These are phyloP conservation scores for Seira sanloemensis DNA, from an alignment of 2,888 invertebrate species.

Conservation along the genomic window DNA sequence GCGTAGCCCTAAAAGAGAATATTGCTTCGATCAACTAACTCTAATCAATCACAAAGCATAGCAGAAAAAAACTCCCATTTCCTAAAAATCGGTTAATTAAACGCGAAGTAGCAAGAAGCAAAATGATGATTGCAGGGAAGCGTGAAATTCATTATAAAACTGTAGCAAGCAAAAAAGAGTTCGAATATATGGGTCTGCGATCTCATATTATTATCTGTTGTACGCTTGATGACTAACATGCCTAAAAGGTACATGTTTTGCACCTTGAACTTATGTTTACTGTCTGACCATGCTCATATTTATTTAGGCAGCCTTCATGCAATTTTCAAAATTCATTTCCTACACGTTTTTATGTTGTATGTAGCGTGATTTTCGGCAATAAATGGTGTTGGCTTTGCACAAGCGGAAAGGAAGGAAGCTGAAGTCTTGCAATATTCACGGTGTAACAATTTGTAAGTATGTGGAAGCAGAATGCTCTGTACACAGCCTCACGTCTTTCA, in stretches of 20 bases:
- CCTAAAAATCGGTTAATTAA: slow-evolving; percentile 1
- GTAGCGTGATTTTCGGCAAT: no score
- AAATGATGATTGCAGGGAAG: background rate
- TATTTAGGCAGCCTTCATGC: background rate
- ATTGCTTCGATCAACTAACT: slow-evolving; percentile 31
- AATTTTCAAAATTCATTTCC: background rate
- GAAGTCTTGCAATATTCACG: background rate
- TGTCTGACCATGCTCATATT: background rate
- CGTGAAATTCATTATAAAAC: background rate
- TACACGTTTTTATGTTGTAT: no score
- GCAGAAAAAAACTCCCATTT: background rate
- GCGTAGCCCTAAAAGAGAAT: background rate
- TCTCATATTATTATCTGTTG: background rate
- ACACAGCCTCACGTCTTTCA: background rate
- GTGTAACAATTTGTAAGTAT: background rate
- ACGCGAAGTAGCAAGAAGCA: background rate
- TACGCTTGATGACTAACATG: background rate
- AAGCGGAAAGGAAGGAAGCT: no score
- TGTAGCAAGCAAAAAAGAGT: slow-evolving; percentile 5
- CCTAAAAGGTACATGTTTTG: no score
- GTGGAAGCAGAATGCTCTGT: no score
- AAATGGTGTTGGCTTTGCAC: no score
- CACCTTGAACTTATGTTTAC: no score
- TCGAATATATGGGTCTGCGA: background rate
- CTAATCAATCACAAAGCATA: background rate